A percentile compares a stretch with the other conserved stretches of the same genome.
Conservation (phyloP, 2,113 vertebrate species). For the Larimichthys crocea region DNA sequence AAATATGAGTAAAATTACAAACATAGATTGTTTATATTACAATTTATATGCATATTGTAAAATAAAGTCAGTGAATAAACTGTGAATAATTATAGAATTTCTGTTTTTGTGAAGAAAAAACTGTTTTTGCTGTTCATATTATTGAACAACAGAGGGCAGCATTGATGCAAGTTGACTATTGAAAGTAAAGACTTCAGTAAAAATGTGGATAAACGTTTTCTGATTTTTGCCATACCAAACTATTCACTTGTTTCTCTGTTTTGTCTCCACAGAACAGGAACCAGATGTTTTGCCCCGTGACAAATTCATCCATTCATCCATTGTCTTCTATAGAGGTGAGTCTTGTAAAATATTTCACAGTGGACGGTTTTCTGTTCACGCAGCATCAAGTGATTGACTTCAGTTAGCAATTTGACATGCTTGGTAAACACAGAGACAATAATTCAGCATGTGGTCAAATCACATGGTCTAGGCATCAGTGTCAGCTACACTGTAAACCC, state of each 20-base stretch:
- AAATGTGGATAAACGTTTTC: not conserved
- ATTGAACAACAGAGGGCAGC: slow-evolving; percentile 42
- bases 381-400: not conserved
- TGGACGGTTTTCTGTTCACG: slow-evolving; percentile 1
- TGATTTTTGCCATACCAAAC: not conserved
- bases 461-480: not conserved
- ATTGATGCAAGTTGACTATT: not conserved
- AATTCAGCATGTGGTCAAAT: slow-evolving; percentile 8
- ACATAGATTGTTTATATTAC: too few relatives aligned
- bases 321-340: not conserved
- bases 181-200: not conserved
- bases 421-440: slow-evolving; percentile 10
- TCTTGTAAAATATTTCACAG: too few relatives aligned
- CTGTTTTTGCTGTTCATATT: not conserved
- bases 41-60: too few relatives aligned
- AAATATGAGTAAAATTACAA: too few relatives aligned
- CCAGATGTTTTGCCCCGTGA: not conserved
- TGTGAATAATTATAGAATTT: too few relatives aligned
- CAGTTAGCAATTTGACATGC: slow-evolving; percentile 2
- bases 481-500: not conserved
- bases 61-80: too few relatives aligned
- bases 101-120: too few relatives aligned
- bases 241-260: not conserved
- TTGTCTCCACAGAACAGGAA: not conserved
- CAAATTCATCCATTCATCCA: not conserved